A percentile compares a stretch with the other conserved stretches of the same genome.
Evolutionary conservation across 2,888 invertebrate genomes (phyloP).

Genomic region (Ichneumoninae sp.): DNA sequence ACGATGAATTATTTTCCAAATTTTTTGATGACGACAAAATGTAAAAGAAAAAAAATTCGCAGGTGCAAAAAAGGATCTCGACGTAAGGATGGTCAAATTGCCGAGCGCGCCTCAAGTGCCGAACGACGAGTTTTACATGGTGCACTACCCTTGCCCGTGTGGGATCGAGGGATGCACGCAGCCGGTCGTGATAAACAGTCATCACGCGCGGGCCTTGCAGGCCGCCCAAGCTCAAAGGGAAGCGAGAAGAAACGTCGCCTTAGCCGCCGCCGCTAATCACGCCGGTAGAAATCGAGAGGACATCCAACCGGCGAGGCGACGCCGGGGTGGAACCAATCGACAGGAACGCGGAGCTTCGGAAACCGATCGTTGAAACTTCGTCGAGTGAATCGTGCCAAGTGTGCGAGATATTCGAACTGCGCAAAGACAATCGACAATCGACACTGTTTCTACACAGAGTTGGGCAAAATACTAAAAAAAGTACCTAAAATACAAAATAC

Average conservation of each 20-base stretch:
- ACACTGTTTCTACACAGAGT: not conserved
- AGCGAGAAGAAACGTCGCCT: not conserved
- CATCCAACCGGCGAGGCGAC: not conserved
- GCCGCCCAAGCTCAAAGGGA: conserved; percentile 1
- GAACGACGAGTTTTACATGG: conserved; percentile 20
- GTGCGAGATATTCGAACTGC: not conserved
- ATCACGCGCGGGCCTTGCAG: conserved; percentile 15
- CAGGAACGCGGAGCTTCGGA: not conserved
- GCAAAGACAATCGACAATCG: not conserved
- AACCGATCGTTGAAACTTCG: conserved; percentile 12
- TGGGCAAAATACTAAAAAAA: too few species aligned
- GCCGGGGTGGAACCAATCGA: not conserved
- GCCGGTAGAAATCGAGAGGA: not conserved
- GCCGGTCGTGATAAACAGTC: conserved; percentile 34
- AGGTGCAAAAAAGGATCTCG: not conserved
- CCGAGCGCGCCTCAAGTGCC: conserved; percentile 1
- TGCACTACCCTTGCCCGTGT: conserved; percentile 27
- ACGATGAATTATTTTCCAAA: too few species aligned
- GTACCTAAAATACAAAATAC: too few species aligned
- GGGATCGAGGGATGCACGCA: conserved; percentile 19
- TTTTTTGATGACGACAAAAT: not conserved
- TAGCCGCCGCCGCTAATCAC: not conserved
- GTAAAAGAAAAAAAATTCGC: not conserved
- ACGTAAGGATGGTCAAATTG: not conserved
- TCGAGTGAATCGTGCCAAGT: not conserved